Evolutionary conservation across 2,113 vertebrate genomes (phyloP).

Genomic region (Lathamus discolor): DNA sequence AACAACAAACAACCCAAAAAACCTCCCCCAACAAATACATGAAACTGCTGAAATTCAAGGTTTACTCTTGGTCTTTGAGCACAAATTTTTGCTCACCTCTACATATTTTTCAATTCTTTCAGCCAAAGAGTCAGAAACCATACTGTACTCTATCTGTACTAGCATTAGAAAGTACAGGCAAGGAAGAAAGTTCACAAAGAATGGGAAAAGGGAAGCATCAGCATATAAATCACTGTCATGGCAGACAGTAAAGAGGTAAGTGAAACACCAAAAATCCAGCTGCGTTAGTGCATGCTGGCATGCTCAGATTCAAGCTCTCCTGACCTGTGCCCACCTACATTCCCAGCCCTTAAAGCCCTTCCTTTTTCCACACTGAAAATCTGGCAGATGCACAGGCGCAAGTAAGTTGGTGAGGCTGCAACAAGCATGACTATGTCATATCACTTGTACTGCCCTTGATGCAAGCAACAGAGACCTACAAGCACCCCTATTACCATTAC

Average conservation of each 20-base stretch:
- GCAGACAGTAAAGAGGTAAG: not conserved
- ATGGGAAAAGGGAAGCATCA: not conserved
- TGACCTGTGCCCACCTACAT: too few relatives aligned
- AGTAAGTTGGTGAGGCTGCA: not conserved
- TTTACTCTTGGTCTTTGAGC: not conserved
- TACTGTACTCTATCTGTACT: too few relatives aligned
- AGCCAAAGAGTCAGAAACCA: not conserved
- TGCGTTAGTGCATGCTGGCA: rapidly evolving
- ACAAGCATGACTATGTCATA: rapidly evolving
- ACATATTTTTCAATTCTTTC: not conserved
- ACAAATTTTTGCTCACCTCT: not conserved
- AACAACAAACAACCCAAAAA: not conserved
- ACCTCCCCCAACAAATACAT: not conserved
- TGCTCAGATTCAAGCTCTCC: not conserved
- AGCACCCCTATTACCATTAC: not conserved
- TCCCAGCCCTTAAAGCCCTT: not conserved
- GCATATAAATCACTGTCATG: not conserved
- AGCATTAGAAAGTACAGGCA: not conserved
- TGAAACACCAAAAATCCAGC: not conserved
- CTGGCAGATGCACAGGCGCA: rapidly evolving
- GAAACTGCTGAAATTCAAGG: not conserved
- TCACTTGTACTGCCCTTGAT: not conserved
- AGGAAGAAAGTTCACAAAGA: not conserved
- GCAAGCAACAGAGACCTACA: not conserved
- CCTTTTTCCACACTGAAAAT: not conserved